Base-by-base conservation (phyloP, 2,888 invertebrate species). In the Pristionchus fissidentatus region DNA sequence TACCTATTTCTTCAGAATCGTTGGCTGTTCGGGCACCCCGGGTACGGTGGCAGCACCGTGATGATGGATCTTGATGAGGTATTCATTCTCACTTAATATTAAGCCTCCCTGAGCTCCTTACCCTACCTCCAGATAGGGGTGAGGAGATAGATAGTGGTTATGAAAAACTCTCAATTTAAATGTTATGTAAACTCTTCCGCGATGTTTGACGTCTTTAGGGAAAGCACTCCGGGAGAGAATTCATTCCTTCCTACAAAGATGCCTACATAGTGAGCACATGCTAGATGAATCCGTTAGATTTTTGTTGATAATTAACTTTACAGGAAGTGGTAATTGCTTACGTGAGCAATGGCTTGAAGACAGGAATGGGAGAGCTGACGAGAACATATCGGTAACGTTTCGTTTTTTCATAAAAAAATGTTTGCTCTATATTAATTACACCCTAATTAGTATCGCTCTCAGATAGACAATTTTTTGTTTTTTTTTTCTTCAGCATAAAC, bases 21-120 rank as follows among this genome's bases (percentile, higher is more conserved):
- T 66, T 91, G 91, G 91, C 84, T 91, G 3, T 88, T 90, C 60
- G 91, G 91, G 0, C 91, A 91, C 85, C 90, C 90, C 1, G 91
- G 90, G 3, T 91, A 88, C 83, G 91, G 91, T 49, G 92, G 92
- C 8, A 90, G 89, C 52, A 90, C 91, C 0, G 85, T 92, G 10
- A 91, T 92, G 91, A 89, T 92, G 87, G 90, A 90, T 83, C 85
- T 89, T 78, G 92, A 92, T n/a, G 90, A 90, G 57, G 89, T 60
- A 0, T 3, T 29, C 1, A 75, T n/a, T n/a, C n/a, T n/a, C n/a
- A n/a, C n/a, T n/a, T n/a, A n/a, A n/a, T n/a, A n/a, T n/a, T n/a
- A n/a, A n/a, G n/a, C n/a, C n/a, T n/a, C n/a, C n/a, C n/a, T n/a
- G n/a, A n/a, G n/a, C n/a, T n/a, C n/a, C n/a, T n/a, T n/a, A n/a